A percentile compares a stretch with the other conserved stretches of the same genome.
These are phyloP conservation scores for Pogonocherus hispidulus DNA, from an alignment of 2,888 invertebrate genomes.

Conservation along the genomic window DNA sequence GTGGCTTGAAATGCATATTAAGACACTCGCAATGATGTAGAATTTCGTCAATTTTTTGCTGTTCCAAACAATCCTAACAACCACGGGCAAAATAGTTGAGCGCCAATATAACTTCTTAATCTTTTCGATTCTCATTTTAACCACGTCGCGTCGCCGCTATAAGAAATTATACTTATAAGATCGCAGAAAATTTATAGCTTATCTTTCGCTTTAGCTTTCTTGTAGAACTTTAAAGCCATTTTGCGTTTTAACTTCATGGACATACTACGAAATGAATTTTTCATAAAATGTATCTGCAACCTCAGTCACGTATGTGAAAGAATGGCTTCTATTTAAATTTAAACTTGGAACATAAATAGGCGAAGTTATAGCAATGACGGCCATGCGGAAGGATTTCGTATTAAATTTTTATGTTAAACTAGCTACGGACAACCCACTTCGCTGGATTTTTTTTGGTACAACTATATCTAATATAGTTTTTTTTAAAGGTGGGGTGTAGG, in stretches of 20 bases:
- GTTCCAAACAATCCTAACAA: no score
- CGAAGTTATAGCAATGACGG: background rate
- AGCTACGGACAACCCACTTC: no score
- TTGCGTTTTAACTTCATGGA: constrained; percentile 20
- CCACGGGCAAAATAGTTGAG: no score
- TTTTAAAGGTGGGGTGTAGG: no score
- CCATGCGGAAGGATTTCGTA: background rate
- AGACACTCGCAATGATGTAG: no score
- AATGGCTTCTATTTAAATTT: constrained; percentile 11
- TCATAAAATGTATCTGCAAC: constrained; percentile 8
- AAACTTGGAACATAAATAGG: background rate
- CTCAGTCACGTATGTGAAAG: constrained; percentile 21
- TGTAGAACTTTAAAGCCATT: background rate
- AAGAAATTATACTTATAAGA: background rate
- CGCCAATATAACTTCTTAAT: no score
- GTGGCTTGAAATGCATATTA: no score
- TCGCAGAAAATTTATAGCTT: constrained; percentile 3
- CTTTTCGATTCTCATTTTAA: background rate
- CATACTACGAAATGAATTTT: background rate
- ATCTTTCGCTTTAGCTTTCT: background rate
- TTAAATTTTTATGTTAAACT: no score
- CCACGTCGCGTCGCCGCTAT: background rate
- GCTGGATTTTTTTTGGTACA: no score
- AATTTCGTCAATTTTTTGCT: no score
- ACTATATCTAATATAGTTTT: no score